Conservation (phyloP, 2,797 vertebrate genomes). For the Etheostoma perlongum region DNA sequence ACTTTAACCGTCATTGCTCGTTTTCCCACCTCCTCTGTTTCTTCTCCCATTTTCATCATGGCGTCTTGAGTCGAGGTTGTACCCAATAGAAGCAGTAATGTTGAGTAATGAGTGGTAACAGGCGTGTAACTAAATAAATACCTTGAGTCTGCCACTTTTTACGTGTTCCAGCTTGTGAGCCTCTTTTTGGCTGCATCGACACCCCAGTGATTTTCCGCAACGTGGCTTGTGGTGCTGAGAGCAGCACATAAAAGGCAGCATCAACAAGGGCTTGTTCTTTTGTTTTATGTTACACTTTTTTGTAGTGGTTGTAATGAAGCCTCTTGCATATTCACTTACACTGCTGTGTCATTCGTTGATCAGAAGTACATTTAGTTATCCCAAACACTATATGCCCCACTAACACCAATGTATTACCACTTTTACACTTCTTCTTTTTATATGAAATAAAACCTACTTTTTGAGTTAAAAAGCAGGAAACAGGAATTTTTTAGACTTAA, state of each 20-base stretch:
- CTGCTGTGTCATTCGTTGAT: constrained; percentile 23
- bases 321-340: constrained; percentile 33
- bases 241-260: constrained; percentile 62
- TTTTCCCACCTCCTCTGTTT: constrained; percentile 24
- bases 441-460: too few species aligned
- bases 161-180: constrained; percentile 45
- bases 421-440: too few species aligned
- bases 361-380: constrained; percentile 18
- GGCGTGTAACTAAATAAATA: constrained; percentile 63
- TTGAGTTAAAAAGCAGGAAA: too few species aligned
- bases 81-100: constrained; percentile 56
- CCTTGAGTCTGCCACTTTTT: constrained; percentile 62
- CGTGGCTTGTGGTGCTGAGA: constrained; percentile 62
- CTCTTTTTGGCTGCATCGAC: constrained; percentile 61
- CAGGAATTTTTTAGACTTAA: too few species aligned
- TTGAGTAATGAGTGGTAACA: constrained; percentile 69
- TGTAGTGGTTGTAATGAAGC: constrained; percentile 21
- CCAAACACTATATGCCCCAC: not conserved
- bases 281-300: constrained; percentile 45
- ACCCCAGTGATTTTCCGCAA: constrained; percentile 67
- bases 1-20: constrained; percentile 4
- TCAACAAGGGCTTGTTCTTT: constrained; percentile 25
- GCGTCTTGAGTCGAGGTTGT: constrained; percentile 18
- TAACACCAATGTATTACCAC: too few species aligned
- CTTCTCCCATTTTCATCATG: constrained; percentile 11